Base-by-base conservation (phyloP, 2,797 vertebrate genomes). In the Pangasius djambal region DNA sequence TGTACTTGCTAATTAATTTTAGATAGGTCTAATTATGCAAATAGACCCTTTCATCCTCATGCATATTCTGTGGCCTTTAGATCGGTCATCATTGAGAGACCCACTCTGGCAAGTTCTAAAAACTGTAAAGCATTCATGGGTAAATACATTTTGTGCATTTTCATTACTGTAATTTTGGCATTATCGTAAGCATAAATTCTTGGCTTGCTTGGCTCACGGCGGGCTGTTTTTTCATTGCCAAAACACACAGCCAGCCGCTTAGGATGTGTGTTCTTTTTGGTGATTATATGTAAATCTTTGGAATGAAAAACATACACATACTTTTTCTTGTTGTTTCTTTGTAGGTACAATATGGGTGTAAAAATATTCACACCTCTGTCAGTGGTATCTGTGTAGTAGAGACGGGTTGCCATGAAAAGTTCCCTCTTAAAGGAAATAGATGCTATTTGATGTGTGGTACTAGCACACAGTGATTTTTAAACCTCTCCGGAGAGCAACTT, bases 401-500 rank as follows among this genome's bases (percentile, higher is more conserved):
- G 57, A 20, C 6, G 13, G 34, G 28, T 44, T 63, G 44, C 48
- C 28, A 78, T 52, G 7, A 34, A 81, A 81, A 22, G n/a, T 7
- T 79, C 10, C 1, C 20, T 40, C 55, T 40, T 40, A 40, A 40
- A 83, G 22, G 20, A 61, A 83, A 83, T 37, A 34, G 52, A 31
- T 25, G 78, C n/a, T 37, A 61, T 59, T 65, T 83, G 57, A 83
- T 44, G 6, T 61, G 34, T 48, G 34, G 81, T 83, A 63, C 37
- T 83, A 48, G 59, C 57, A 63, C 34, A 63, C 22, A 44, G 22
- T 40, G 81, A 63, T 44, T 40, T 81, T 44, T 83, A 83, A 83
- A 44, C 81, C 59, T 48, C 81, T 83, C 81, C 7, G 2, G 25
- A 83, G 94, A 94, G 91, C 86, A 90, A 93, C 89, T 79, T 50